Evolutionary conservation across 2,888 invertebrate species (phyloP).

Genomic region (Eledona agricola): DNA sequence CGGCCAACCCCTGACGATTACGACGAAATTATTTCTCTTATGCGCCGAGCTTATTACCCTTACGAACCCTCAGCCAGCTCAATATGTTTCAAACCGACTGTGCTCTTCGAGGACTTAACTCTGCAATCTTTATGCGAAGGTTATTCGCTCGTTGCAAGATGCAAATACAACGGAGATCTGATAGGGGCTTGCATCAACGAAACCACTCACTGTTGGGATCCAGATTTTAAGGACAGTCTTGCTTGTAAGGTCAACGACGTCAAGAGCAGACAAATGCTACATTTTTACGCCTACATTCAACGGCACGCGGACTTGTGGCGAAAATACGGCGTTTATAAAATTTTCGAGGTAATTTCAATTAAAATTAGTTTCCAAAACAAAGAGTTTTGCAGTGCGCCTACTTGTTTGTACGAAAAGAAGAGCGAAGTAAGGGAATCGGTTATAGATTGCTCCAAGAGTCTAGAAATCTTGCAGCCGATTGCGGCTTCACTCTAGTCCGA

Average conservation of each 20-base stretch:
- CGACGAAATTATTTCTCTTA: constrained; percentile 62
- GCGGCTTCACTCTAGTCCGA: constrained; percentile 63
- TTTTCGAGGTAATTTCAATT: constrained; percentile 63
- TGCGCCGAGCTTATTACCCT: constrained; percentile 65
- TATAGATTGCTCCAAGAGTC: constrained; percentile 59
- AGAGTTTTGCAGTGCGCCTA: constrained; percentile 43
- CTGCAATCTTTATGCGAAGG: constrained; percentile 33
- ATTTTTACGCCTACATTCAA: constrained; percentile 66
- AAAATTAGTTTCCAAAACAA: neutral
- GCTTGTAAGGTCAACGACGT: constrained; percentile 62
- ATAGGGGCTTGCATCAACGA: constrained; percentile 65
- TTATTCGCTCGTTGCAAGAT: constrained; percentile 53
- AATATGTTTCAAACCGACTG: constrained; percentile 61
- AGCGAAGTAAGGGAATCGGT: constrained; percentile 64
- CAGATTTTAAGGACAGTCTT: constrained; percentile 65
- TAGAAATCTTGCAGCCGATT: constrained; percentile 61
- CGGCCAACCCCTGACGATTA: constrained; percentile 62
- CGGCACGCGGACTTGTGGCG: constrained; percentile 63
- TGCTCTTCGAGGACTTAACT: constrained; percentile 46
- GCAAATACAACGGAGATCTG: constrained; percentile 57
- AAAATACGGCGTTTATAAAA: constrained; percentile 60
- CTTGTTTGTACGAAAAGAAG: constrained; percentile 63
- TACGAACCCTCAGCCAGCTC: constrained; percentile 65
- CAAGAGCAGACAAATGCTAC: constrained; percentile 63
- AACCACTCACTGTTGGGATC: constrained; percentile 65